Evolutionary conservation across 2,113 vertebrate species (phyloP), one percentile per base, ranked within the genome.

Genomic region (Labeo rohita): DNA sequence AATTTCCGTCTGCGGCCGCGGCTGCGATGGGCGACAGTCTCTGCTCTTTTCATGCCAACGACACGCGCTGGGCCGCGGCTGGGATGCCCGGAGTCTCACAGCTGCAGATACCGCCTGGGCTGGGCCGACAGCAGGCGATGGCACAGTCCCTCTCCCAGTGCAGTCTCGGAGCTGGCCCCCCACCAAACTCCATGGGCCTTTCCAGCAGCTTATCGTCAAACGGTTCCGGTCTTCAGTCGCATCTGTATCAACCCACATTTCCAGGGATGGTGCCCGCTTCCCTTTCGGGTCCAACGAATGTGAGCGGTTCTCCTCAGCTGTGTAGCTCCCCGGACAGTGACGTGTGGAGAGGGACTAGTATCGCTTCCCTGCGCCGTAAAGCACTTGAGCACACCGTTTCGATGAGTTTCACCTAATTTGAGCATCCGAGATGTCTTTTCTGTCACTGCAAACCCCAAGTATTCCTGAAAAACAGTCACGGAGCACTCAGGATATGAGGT

Each of bases 321-420:
- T 98, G 98, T 95, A 97, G 95, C 92, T 98, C 97, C 89, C 97
- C 98, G 96, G 98, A 99, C 94, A 98, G 96, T 96, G 98, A 99
- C 93, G 96, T 98, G 95, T 99, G 98, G 98, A 96, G 98, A 95
- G 98, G 98, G 93, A 98, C 97, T 87, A 99, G 98, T 96, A 98
- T 99, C 93, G 97, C 98, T 81, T 98, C 98, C 85, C 95, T 99
- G 89, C 96, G 97, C 94, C 97, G 98, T 92, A 99, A 99, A 95
- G 98, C 98, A 86, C 96, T 99, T 89, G 98, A 99, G 97, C 98
- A 99, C 97, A 99, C 98, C 96, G 97, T 98, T 89, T 99, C 97
- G 93, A 99, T 99, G 98, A 99, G 97, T 93, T 99, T 99, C 95
- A 98, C 98, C 91, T 99, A 98, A 96, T 96, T 85, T 85, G 23